Evolutionary conservation across 1,140 invertebrate genomes (phyloP).

Genomic region (Hestina assimilis): DNA sequence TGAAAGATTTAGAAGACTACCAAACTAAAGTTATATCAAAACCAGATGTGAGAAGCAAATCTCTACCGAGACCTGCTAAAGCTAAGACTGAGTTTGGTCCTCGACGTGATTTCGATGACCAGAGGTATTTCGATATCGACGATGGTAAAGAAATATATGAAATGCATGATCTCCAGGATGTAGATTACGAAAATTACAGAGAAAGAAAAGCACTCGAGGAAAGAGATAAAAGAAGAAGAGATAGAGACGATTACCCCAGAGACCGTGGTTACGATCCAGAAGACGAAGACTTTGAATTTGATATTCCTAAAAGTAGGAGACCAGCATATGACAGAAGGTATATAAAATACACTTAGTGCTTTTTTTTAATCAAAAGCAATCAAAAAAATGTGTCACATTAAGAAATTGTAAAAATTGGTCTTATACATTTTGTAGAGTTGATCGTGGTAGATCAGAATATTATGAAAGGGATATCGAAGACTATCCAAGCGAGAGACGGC

Average conservation of each 20-base stretch:
- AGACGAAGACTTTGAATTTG: slow-evolving; percentile 63
- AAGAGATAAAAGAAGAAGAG: slow-evolving; percentile 41
- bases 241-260: slow-evolving; percentile 51
- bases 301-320: slow-evolving; percentile 43
- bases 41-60: slow-evolving; percentile 52
- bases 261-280: slow-evolving; percentile 64
- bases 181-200: slow-evolving; percentile 65
- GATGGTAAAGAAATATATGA: slow-evolving; percentile 52
- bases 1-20: slow-evolving; percentile 60
- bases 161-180: slow-evolving; percentile 64
- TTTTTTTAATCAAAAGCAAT: not conserved
- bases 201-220: slow-evolving; percentile 58
- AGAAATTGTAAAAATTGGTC: too few species aligned
- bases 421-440: slow-evolving; percentile 21
- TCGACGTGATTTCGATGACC: slow-evolving; percentile 52
- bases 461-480: slow-evolving; percentile 52
- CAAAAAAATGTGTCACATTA: too few species aligned
- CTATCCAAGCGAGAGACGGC: slow-evolving; percentile 22
- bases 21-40: slow-evolving; percentile 44
- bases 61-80: slow-evolving; percentile 52
- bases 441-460: slow-evolving; percentile 60
- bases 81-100: slow-evolving; percentile 54
- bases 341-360: too few species aligned
- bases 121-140: slow-evolving; percentile 47
- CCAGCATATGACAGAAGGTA: slow-evolving; percentile 46